Conservation (phyloP, 2,888 invertebrate species). For the Muscina levida region DNA sequence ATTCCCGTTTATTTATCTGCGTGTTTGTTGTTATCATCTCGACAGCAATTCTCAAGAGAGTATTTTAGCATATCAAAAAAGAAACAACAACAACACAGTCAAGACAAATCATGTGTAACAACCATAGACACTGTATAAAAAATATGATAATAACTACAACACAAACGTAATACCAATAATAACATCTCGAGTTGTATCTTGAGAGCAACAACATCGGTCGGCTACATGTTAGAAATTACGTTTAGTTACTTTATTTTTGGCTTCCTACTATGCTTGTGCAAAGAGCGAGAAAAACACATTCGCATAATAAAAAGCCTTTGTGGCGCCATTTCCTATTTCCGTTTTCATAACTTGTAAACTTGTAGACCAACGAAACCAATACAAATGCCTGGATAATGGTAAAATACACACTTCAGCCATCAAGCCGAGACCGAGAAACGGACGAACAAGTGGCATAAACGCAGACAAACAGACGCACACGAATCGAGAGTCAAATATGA, state of each 20-base stretch:
- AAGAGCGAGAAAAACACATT: not conserved
- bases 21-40: slow-evolving; percentile 22
- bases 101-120: slow-evolving; percentile 51
- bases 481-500: slow-evolving; percentile 22
- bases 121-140: slow-evolving; percentile 34
- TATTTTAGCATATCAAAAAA: slow-evolving; percentile 38
- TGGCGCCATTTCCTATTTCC: slow-evolving; percentile 56
- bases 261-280: slow-evolving; percentile 1
- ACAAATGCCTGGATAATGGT: not conserved
- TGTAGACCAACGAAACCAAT: slow-evolving; percentile 30
- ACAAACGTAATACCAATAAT: slow-evolving; percentile 1
- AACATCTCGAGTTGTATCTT: slow-evolving; percentile 20
- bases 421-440: not conserved
- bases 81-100: slow-evolving; percentile 27
- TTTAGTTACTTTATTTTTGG: slow-evolving; percentile 52
- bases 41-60: slow-evolving; percentile 42
- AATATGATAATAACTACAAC: slow-evolving; percentile 40
- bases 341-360: slow-evolving; percentile 47
- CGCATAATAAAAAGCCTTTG: slow-evolving; percentile 41
- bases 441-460: not conserved
- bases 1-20: slow-evolving; percentile 42
- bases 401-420: slow-evolving; percentile 3
- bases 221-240: slow-evolving; percentile 43
- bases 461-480: slow-evolving; percentile 13
- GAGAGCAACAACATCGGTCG: slow-evolving; percentile 24